phyloP scores from a whole-genome alignment of 2,888 invertebrate species.

The Tetragonula carbonaria region DNA sequence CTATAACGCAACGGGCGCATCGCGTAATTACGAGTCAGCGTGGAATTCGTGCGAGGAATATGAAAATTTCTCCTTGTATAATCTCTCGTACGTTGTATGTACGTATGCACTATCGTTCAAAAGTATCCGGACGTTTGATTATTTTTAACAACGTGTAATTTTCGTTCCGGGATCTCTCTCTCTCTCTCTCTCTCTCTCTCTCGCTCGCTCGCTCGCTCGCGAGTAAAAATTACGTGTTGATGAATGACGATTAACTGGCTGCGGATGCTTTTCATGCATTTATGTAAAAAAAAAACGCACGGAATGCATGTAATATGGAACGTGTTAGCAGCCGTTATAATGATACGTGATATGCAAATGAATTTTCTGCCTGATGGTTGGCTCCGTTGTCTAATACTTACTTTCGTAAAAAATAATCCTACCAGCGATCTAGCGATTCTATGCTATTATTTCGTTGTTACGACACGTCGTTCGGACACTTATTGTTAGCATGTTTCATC shows the following conservation, averaged over 20 bases:
- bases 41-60: conserved; percentile 32
- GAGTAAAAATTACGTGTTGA: neutral
- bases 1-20: conserved; percentile 34
- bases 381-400: too few species aligned
- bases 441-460: too few species aligned
- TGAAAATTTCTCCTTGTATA: conserved; percentile 47
- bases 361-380: too few species aligned
- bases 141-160: neutral
- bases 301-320: too few species aligned
- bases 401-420: too few species aligned
- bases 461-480: neutral
- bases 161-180: neutral
- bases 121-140: neutral
- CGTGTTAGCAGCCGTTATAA: too few species aligned
- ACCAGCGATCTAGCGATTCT: too few species aligned
- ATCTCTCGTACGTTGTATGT: neutral
- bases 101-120: neutral
- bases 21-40: conserved; percentile 30
- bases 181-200: too few species aligned
- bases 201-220: neutral
- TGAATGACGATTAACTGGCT: neutral
- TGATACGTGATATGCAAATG: too few species aligned
- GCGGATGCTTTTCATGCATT: too few species aligned
- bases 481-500: neutral
- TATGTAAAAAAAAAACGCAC: too few species aligned